These are phyloP conservation scores for Polyergus mexicanus DNA, from an alignment of 1,140 invertebrate species.

Conservation along the genomic window DNA sequence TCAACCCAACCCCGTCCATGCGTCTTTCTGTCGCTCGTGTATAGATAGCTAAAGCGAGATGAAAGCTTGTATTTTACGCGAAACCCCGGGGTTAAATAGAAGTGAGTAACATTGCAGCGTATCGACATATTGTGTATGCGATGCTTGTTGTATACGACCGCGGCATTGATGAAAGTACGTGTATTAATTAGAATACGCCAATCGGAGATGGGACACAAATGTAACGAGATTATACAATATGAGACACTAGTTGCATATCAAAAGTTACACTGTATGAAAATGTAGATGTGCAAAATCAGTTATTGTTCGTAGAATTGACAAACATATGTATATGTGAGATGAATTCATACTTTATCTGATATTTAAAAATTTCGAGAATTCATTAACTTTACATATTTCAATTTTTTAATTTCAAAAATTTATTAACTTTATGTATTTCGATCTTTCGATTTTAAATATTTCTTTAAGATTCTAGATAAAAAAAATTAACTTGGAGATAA, in stretches of 20 bases:
- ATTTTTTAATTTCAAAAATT: too few species aligned
- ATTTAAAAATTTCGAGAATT: constrained; percentile 26
- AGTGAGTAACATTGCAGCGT: neutral
- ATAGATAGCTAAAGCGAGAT: too few species aligned
- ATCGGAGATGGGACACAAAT: constrained; percentile 28
- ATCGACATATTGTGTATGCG: constrained; percentile 16
- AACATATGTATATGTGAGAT: neutral
- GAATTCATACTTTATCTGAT: neutral
- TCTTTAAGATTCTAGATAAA: neutral
- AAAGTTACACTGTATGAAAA: constrained; percentile 1
- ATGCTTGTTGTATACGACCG: neutral
- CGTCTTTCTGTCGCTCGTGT: too few species aligned
- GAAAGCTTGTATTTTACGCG: constrained; percentile 10
- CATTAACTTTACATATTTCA: neutral
- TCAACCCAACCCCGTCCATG: too few species aligned
- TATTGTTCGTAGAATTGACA: constrained; percentile 32
- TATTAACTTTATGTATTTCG: too few species aligned
- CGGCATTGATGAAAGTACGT: constrained; percentile 3
- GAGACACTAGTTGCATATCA: constrained; percentile 5
- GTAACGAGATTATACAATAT: neutral
- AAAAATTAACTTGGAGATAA: neutral
- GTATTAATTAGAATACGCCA: constrained; percentile 42
- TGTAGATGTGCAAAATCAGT: neutral
- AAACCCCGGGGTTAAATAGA: neutral
- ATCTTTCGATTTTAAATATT: constrained; percentile 4